A percentile compares a stretch with the other conserved stretches of the same genome.
Evolutionary conservation across 2,888 invertebrate genomes (phyloP).

Genomic region (Spatulosminthurus flaviceps): DNA sequence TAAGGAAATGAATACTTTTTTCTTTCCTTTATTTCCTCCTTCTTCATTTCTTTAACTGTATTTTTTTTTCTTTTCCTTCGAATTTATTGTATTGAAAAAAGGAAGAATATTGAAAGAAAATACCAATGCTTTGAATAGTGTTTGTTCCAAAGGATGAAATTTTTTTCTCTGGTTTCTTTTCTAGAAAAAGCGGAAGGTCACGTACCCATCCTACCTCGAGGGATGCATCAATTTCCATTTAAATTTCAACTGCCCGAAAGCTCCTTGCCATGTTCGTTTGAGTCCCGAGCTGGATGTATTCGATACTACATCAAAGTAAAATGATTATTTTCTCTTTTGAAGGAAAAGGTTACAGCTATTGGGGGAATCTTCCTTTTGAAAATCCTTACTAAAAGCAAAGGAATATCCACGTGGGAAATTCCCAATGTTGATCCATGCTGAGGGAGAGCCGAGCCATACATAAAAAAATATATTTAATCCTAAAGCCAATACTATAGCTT

Average conservation of each 20-base stretch:
- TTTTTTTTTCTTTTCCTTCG: not conserved
- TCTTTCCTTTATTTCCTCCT: not conserved
- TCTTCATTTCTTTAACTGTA: not conserved
- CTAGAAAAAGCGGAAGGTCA: slow-evolving; percentile 71
- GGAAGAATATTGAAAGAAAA: no score
- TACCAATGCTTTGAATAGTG: no score
- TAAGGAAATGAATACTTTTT: not conserved
- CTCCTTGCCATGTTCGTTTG: slow-evolving; percentile 79
- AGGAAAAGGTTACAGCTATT: no score
- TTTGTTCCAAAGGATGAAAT: no score
- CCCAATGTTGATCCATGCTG: no score
- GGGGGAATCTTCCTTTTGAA: no score
- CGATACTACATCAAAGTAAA: slow-evolving; percentile 76
- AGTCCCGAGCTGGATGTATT: slow-evolving; percentile 77
- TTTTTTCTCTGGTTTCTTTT: slow-evolving; percentile 51
- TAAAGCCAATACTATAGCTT: no score
- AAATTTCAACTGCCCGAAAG: slow-evolving; percentile 78
- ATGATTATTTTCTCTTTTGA: not conserved
- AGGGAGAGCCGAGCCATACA: no score
- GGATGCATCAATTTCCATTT: slow-evolving; percentile 76
- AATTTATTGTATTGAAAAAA: no score
- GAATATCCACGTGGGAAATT: no score
- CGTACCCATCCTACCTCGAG: slow-evolving; percentile 76
- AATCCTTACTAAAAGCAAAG: no score
- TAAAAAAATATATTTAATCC: no score